Percentiles rank a stretch among this genome's conserved stretches.
Evolutionary conservation across 2,113 vertebrate species (phyloP).

Genomic region (Centropristis striata): DNA sequence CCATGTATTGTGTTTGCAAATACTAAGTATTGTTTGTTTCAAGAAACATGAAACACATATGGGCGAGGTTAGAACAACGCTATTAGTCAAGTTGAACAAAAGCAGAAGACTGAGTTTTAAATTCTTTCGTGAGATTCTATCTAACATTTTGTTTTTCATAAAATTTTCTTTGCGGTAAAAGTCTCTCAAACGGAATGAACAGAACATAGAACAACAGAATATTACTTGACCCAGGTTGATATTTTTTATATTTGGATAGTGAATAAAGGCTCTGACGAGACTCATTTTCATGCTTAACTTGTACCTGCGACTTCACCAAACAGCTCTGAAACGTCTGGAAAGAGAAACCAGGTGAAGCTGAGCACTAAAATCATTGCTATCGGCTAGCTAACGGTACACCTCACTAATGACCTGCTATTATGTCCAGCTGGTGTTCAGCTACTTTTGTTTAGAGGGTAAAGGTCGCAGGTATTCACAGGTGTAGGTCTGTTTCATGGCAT

Average conservation of each 20-base stretch:
- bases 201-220: neutral
- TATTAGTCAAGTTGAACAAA: neutral
- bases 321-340: slow-evolving; percentile 20
- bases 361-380: slow-evolving; percentile 33
- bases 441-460: slow-evolving; percentile 34
- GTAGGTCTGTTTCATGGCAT: slow-evolving; percentile 25
- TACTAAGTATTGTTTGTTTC: slow-evolving; percentile 32
- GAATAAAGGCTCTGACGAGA: neutral
- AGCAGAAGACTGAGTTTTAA: neutral
- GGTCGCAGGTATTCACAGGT: slow-evolving; percentile 46
- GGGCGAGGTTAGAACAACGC: neutral
- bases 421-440: slow-evolving; percentile 53
- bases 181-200: neutral
- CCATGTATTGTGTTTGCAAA: slow-evolving; percentile 21
- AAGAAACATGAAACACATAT: slow-evolving; percentile 24
- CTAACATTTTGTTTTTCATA: neutral
- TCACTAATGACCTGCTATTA: slow-evolving; percentile 62
- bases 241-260: neutral
- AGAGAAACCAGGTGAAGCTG: slow-evolving; percentile 70
- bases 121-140: neutral
- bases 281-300: slow-evolving; percentile 6
- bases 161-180: neutral
- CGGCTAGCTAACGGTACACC: slow-evolving; percentile 31
- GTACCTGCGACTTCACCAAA: neutral
- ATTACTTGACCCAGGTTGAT: neutral